Evolutionary conservation across 2,797 vertebrate genomes (phyloP).

Genomic region (Mastacembelus armatus): DNA sequence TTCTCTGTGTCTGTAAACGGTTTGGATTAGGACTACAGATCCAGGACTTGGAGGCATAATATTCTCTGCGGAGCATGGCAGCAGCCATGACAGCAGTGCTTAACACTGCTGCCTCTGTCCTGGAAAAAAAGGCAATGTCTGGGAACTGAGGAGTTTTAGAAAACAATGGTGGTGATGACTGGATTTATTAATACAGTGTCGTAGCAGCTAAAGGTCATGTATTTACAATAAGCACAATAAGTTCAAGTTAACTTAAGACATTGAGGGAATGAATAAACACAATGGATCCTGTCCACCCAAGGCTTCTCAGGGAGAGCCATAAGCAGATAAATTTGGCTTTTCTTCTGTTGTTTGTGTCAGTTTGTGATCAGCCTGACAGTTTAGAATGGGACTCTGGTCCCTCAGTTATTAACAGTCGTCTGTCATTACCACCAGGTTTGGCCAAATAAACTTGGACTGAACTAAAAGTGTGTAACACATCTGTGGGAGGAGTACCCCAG

Average conservation of each 20-base stretch:
- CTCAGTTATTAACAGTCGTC: too few relatives aligned
- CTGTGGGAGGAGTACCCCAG: too few relatives aligned
- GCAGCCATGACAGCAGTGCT: constrained; percentile 55
- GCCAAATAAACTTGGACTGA: too few relatives aligned
- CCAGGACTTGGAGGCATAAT: constrained; percentile 71
- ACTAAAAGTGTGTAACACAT: too few relatives aligned
- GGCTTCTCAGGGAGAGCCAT: not conserved
- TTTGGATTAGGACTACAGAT: constrained; percentile 71
- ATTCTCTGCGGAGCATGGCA: constrained; percentile 59
- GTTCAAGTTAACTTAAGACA: not conserved
- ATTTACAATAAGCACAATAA: not conserved
- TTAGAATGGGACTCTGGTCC: too few relatives aligned
- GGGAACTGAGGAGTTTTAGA: constrained; percentile 42
- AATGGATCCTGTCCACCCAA: not conserved
- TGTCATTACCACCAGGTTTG: too few relatives aligned
- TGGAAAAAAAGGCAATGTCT: constrained; percentile 46
- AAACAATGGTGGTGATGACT: constrained; percentile 56
- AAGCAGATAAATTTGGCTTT: too few relatives aligned
- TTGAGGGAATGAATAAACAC: not conserved
- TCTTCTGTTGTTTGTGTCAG: too few relatives aligned
- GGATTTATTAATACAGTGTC: constrained; percentile 6
- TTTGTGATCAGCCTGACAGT: too few relatives aligned
- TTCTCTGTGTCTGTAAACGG: constrained; percentile 70
- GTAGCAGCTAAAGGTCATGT: constrained; percentile 23
- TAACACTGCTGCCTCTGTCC: constrained; percentile 70